Evolutionary conservation across 2,888 invertebrate genomes (phyloP).

Genomic region (Epistrophella euchroma): DNA sequence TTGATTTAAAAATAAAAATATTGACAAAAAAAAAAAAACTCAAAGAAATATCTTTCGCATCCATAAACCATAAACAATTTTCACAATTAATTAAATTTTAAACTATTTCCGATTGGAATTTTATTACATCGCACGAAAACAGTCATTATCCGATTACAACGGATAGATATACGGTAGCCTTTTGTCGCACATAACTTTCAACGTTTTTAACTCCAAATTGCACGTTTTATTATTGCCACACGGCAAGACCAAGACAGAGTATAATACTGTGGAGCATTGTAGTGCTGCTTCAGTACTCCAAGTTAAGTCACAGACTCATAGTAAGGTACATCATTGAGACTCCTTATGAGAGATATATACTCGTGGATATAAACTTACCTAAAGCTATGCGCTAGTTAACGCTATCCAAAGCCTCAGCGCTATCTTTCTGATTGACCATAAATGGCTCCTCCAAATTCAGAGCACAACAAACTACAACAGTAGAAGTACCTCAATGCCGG

Average conservation of each 20-base stretch:
- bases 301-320: neutral
- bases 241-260: neutral
- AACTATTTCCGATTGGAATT: conserved; percentile 76
- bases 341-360: conserved; percentile 33
- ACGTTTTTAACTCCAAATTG: conserved; percentile 35
- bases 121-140: conserved; percentile 70
- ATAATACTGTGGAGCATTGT: neutral
- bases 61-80: conserved; percentile 44
- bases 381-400: conserved; percentile 53
- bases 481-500: neutral
- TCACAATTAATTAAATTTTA: conserved; percentile 71
- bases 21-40: neutral
- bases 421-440: conserved; percentile 66
- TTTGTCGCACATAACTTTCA: conserved; percentile 56
- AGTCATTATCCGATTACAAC: conserved; percentile 70
- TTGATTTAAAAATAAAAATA: neutral
- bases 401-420: conserved; percentile 43
- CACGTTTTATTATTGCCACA: conserved; percentile 51
- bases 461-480: conserved; percentile 34
- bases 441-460: conserved; percentile 69
- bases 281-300: neutral
- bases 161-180: conserved; percentile 63
- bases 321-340: conserved; percentile 48
- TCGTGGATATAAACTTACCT: conserved; percentile 10
- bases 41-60: conserved; percentile 13